phyloP scores from a whole-genome alignment of 2,113 vertebrate species.

The Mionectes macconnelli region DNA sequence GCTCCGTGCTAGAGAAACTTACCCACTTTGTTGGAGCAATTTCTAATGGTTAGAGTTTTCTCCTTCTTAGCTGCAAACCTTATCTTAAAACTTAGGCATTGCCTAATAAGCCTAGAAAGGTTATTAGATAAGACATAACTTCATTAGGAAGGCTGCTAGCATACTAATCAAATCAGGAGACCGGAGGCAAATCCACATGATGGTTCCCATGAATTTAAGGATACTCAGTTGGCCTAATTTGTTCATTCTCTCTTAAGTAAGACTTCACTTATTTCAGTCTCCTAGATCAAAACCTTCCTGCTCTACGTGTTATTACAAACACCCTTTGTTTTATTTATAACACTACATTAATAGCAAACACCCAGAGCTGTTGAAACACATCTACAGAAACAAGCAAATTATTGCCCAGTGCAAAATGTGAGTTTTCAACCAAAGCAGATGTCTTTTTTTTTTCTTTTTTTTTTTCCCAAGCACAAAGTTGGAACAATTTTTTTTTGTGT shows the following conservation, averaged over 20 bases:
- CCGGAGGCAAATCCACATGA: background rate
- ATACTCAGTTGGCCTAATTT: background rate
- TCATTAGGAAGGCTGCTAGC: conserved; percentile 4
- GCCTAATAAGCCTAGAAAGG: conserved; percentile 5
- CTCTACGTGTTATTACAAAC: background rate
- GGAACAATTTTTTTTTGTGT: background rate
- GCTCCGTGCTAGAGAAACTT: background rate
- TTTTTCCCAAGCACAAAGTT: background rate
- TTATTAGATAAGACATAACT: background rate
- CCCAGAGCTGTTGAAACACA: background rate
- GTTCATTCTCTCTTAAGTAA: background rate
- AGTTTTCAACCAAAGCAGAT: background rate
- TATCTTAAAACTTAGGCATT: background rate
- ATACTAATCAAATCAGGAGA: conserved; percentile 6
- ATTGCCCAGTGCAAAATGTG: background rate
- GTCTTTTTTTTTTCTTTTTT: background rate
- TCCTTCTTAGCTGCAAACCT: background rate
- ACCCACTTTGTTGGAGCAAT: background rate
- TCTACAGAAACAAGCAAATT: background rate
- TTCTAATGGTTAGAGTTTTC: background rate
- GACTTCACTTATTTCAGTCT: background rate
- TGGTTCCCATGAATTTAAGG: background rate
- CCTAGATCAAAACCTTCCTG: background rate
- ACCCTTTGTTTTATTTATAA: background rate
- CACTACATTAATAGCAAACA: background rate